Base-by-base conservation (phyloP, 2,888 invertebrate species). In the Hoplodrina ambigua region DNA sequence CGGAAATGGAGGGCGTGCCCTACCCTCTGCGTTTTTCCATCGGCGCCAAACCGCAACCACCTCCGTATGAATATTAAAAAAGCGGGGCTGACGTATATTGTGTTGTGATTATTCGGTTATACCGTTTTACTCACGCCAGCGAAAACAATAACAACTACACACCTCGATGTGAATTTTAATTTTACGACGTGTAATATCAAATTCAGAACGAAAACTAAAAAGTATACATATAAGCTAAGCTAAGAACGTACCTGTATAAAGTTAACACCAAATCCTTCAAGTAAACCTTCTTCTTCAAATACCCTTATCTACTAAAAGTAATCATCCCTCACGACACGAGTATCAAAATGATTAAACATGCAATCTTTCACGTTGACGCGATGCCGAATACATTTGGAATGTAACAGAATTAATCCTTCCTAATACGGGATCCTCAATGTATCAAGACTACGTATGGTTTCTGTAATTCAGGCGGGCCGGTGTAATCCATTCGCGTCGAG, bases 361-460 rank as follows among this genome's bases (percentile, higher is more conserved):
- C 85, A 90, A 89, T 88, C 82, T 89, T 89, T 89, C 86, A 83
- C 84, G 86, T 85, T 88, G 85, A 86, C 86, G 83, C 91, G 85
- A 89, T 87, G 86, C 87, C 82, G 86, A 90, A 90, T 91, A 92
- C 88, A 90, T 93, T 92, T 88, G 85, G 87, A 90, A 90, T 88
- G 80, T 90, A 91, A 87, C 88, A 87, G 90, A 90, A 94, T 94
- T 94, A 95, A 95, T 95, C 93, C 93, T 85, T 84, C 88, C 86
- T 94, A 92, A 94, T 92, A 91, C 90, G 87, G 86, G 91, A 92
- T 91, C 91, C 92, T 87, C 91, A 89, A 92, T 92, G 91, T 94
- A 94, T 93, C 92, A 89, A 89, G 88, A 90, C 90, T 88, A 87
- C 90, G 85, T 96, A 96, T 93, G 96, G 96, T 95, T 95, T 96